Evolutionary conservation across 1,140 invertebrate genomes (phyloP), one percentile per base, ranked within the genome.

Genomic region (Drosophila melanica): DNA sequence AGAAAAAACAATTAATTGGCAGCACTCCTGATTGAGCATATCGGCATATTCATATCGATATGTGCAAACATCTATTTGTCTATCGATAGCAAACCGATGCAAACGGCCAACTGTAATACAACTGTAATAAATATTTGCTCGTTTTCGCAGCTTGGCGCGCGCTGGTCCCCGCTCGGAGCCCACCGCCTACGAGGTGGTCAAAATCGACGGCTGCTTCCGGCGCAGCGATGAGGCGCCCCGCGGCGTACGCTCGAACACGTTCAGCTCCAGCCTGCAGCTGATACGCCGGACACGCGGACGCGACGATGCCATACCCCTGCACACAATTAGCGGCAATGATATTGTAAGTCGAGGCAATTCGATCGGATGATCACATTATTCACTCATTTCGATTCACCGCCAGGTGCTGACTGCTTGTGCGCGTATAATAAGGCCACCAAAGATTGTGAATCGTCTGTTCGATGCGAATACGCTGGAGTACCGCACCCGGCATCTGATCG

Each of bases 401-500:
- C 69, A 94, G 92, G 93, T 96, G 48, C 94, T 97, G 53, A 93
- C 96, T 11, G 95, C 94, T 10, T 93, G 96, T 27, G 95, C 95
- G 1, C 93, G 94, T 37, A 93, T 95, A 1, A 91, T 94, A 45
- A 94, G 94, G 71, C 95, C 95, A 23, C 94, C 95, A 9, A 94
- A 95, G 45, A 93, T 96, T 48, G 94, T 93, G 1, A 95, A 96
- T 77, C 92, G 95, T 4, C 89, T 95, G 18, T 92, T 97, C 33
- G 96, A 97, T 78, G 94, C 95, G 2, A 95, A 94, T 53, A 94
- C 95, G 65, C 95, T 97, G 92, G 97, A 98, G 91, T 98, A 98
- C 89, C 94, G 96, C 12, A 98, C 97, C 0, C 92, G 97, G 18
- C 97, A 98, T 92, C 93, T 96, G 27, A 93, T 97, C 16, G 96